These are phyloP conservation scores for Agrochola litura DNA, from an alignment of 2,888 invertebrate species.

Conservation along the genomic window DNA sequence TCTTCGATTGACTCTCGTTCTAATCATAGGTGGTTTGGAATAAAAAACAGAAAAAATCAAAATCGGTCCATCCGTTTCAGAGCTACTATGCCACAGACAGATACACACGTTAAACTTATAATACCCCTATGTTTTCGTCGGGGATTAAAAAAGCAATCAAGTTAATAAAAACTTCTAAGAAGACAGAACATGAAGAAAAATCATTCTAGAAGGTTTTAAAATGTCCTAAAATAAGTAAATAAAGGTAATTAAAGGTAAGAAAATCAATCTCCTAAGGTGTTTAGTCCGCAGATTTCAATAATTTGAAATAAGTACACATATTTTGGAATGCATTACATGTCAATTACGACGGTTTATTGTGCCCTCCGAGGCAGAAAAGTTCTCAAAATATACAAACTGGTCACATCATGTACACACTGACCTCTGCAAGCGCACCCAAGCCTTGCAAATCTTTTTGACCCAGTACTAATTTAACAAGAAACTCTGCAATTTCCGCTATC, in stretches of 20 bases:
- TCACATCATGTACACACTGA: neutral
- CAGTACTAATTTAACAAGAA: neutral
- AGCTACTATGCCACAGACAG: too few relatives aligned
- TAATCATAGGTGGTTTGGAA: neutral
- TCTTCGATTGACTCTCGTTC: too few relatives aligned
- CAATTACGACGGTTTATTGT: neutral
- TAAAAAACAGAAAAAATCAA: neutral
- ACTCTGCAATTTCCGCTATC: conserved; percentile 13
- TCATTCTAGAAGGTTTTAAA: neutral
- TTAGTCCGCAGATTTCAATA: neutral
- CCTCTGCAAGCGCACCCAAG: neutral
- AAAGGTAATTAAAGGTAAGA: too few relatives aligned
- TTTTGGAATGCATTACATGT: neutral
- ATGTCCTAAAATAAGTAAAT: neutral
- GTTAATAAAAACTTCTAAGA: neutral
- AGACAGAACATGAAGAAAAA: neutral
- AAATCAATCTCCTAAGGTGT: too few relatives aligned
- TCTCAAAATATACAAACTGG: neutral
- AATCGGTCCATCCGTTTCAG: too few relatives aligned
- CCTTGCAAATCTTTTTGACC: neutral
- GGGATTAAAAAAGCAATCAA: neutral
- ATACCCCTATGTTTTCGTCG: too few relatives aligned
- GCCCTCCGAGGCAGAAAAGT: neutral
- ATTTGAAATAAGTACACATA: neutral
- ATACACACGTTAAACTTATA: too few relatives aligned